These are phyloP conservation scores for Neolamprologus variostigma DNA, from an alignment of 2,113 vertebrate species.

Conservation along the genomic window DNA sequence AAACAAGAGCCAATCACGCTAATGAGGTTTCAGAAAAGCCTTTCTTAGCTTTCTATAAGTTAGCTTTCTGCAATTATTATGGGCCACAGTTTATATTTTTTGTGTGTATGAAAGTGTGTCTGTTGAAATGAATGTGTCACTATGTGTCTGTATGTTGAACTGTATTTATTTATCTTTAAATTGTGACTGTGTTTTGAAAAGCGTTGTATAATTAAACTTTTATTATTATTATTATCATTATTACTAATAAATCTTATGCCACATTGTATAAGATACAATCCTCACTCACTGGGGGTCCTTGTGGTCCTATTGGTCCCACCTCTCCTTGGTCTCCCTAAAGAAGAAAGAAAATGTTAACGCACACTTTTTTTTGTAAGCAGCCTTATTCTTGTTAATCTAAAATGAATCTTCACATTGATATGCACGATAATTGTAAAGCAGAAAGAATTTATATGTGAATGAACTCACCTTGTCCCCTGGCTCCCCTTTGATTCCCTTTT, in stretches of 20 bases:
- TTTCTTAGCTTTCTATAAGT: neutral
- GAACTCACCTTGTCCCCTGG: constrained; percentile 76
- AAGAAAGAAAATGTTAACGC: neutral
- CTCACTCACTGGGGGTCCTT: constrained; percentile 65
- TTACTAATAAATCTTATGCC: neutral
- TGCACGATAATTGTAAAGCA: neutral
- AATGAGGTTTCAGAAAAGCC: neutral
- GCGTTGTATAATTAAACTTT: rapidly evolving
- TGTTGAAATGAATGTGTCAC: neutral
- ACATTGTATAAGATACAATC: neutral
- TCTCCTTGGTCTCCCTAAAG: constrained; percentile 71
- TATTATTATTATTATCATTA: neutral
- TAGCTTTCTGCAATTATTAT: rapidly evolving
- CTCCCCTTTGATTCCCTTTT: constrained; percentile 76
- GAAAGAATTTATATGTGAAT: neutral
- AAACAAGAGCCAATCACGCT: neutral
- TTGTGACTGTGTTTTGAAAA: neutral
- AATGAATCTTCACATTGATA: neutral
- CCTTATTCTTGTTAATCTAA: neutral
- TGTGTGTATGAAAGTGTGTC: neutral
- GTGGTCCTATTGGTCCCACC: constrained; percentile 57
- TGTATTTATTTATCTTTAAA: neutral
- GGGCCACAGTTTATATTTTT: neutral
- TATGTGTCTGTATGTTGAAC: neutral
- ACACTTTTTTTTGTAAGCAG: neutral